Conservation (phyloP, 2,113 vertebrate genomes). For the Tamias sibiricus region DNA sequence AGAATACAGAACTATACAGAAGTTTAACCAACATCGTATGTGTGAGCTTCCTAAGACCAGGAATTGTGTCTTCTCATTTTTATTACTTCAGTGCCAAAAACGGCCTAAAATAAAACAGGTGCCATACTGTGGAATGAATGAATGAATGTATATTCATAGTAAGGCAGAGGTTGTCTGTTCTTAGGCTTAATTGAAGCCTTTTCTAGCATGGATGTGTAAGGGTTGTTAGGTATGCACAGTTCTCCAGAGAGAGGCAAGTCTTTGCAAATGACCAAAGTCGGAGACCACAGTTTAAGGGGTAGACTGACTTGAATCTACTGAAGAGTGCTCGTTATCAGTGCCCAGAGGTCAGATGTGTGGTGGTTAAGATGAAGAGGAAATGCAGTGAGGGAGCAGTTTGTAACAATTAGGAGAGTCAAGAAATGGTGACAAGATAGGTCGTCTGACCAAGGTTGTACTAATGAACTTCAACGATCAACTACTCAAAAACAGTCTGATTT, state of each 20-base stretch:
- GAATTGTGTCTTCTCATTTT: not conserved
- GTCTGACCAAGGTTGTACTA: not conserved
- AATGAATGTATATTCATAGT: not conserved
- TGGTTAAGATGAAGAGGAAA: not conserved
- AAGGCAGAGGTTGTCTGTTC: not conserved
- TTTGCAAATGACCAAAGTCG: not conserved
- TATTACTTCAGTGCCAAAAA: not conserved
- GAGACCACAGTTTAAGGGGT: not conserved
- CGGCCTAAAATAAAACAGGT: not conserved
- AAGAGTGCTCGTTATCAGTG: too few relatives aligned
- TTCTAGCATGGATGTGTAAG: not conserved
- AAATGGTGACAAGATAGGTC: not conserved
- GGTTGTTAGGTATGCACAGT: not conserved
- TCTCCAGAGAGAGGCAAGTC: not conserved
- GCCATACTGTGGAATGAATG: not conserved
- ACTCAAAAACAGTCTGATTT: not conserved
- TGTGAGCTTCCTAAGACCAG: not conserved
- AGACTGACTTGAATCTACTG: not conserved
- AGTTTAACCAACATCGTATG: not conserved
- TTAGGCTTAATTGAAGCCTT: not conserved
- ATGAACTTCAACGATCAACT: not conserved
- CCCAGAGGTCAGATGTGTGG: too few relatives aligned
- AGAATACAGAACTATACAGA: not conserved
- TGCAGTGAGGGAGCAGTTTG: not conserved
- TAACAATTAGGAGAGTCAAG: not conserved